Conservation (phyloP, 2,888 invertebrate species). For the Polymixis flavicincta region DNA sequence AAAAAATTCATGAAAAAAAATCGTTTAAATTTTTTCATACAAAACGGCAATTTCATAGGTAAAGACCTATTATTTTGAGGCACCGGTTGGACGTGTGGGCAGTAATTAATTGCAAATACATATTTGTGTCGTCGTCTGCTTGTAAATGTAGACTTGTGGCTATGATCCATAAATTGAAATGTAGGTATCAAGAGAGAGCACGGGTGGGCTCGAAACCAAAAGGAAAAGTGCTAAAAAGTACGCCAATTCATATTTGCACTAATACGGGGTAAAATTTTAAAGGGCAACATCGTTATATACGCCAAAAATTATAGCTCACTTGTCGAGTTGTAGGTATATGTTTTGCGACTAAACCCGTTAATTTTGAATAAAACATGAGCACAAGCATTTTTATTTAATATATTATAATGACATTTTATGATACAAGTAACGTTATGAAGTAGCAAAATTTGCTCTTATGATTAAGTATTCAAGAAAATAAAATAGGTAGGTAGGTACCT, state of each 20-base stretch:
- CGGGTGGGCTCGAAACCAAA: background rate
- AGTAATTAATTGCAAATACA: constrained; percentile 10
- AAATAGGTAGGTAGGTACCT: background rate
- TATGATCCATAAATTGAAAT: background rate
- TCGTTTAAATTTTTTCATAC: too few relatives aligned
- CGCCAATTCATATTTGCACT: background rate
- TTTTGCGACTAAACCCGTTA: background rate
- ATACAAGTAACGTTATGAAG: background rate
- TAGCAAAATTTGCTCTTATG: background rate
- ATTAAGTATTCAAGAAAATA: background rate
- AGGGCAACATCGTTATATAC: constrained; percentile 20
- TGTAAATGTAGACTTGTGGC: background rate
- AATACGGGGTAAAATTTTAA: constrained; percentile 25
- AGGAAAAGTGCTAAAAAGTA: background rate
- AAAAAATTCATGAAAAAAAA: too few relatives aligned
- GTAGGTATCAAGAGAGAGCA: background rate
- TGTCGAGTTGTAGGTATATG: too few relatives aligned
- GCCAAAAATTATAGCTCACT: background rate
- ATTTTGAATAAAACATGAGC: constrained; percentile 13
- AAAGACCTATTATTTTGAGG: too few relatives aligned
- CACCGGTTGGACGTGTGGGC: constrained; percentile 26
- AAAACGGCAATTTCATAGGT: too few relatives aligned
- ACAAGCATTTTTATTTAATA: background rate
- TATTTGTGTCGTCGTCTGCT: constrained; percentile 5
- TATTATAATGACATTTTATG: background rate